These are phyloP conservation scores for Fregetta grallaria DNA, from an alignment of 2,113 vertebrate species.

Conservation along the genomic window DNA sequence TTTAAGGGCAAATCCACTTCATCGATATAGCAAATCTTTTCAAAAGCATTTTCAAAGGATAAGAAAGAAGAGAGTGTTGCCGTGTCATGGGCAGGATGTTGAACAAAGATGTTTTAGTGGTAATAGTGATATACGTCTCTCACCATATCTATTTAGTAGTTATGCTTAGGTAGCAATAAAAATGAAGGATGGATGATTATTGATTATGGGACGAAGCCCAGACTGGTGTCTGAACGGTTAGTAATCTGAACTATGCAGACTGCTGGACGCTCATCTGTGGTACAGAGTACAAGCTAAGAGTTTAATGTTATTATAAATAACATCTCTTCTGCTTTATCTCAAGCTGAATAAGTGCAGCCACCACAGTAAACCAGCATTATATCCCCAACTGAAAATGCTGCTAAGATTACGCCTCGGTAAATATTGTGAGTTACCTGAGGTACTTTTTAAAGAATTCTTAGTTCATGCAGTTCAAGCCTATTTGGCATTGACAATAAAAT, in stretches of 20 bases:
- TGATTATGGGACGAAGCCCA: constrained; percentile 33
- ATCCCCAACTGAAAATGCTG: not conserved
- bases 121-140: not conserved
- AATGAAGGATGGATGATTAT: constrained; percentile 29
- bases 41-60: not conserved
- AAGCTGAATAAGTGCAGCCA: not conserved
- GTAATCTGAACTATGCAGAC: constrained; percentile 5
- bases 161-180: constrained; percentile 50
- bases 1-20: constrained; percentile 2
- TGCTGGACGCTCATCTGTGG: not conserved
- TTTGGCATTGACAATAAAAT: not conserved
- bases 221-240: constrained; percentile 31
- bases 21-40: not conserved
- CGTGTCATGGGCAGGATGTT: not conserved
- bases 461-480: not conserved
- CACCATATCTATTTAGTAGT: not conserved
- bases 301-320: constrained; percentile 43
- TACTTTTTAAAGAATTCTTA: not conserved
- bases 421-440: not conserved
- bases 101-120: not conserved
- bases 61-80: not conserved
- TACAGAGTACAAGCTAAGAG: not conserved
- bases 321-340: not conserved
- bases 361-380: not conserved
- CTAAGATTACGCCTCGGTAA: not conserved